Evolutionary conservation across 2,797 vertebrate genomes (phyloP), one percentile per base, ranked within the genome.

Genomic region (Pangasius macronema): DNA sequence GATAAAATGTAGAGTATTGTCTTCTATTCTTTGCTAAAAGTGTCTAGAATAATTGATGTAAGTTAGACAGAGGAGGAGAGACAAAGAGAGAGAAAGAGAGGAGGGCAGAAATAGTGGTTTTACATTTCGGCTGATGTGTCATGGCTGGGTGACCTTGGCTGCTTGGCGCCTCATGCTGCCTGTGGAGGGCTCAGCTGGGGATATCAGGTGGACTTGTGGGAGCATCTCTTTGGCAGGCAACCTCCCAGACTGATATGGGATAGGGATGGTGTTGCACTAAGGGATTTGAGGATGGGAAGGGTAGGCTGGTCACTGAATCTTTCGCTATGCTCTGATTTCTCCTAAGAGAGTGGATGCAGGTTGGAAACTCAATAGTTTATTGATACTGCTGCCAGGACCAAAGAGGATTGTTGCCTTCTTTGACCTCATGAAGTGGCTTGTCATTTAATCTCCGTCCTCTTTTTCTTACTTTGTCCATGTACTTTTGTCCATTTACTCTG

Each of bases 201-300:
- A 94, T 93, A 96, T 92, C 90, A 30, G 91, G 95, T 94, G 93
- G 63, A 93, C 93, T 93, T 90, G 73, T 39, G 91, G 94, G 94
- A 94, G 91, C 91, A 89, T 89, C 91, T 89, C 89, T 91, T 89
- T 90, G 90, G 89, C 89, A 85, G 90, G 91, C 82, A 92, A 92
- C 90, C 91, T 92, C 82, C 82, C 90, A 89, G 88, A 89, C 85
- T 93, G 94, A 93, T 92, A 95, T 85, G 53, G 88, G 92, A 96
- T 93, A 93, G 92, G 91, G 91, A 87, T 90, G 87, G 89, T 88
- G 92, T 91, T 75, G 86, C 87, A 90, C 88, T 84, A 53, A 33
- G 91, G 91, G 87, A 85, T 91, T 88, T 88, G 89, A 87, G 86
- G 88, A 90, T 89, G 89, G 90, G 89, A 91, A 89, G 88, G 68